Percentiles rank a stretch among this genome's conserved stretches.
Evolutionary conservation across 2,888 invertebrate species (phyloP).

Genomic region (Melieria crassipennis): DNA sequence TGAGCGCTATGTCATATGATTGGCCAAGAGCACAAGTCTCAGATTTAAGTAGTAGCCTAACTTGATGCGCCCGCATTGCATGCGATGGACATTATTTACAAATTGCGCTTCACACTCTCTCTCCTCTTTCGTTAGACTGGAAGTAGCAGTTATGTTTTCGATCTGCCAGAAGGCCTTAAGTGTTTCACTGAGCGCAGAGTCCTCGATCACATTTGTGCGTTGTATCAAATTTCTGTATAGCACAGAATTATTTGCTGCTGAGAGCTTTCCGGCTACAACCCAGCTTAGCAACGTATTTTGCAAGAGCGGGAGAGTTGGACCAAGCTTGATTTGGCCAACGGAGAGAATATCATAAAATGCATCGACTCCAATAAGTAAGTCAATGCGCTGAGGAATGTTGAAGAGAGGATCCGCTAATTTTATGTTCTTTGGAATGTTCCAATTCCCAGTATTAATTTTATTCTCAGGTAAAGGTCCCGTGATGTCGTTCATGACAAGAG

Average conservation of each 20-base stretch:
- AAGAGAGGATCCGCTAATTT: conserved; percentile 30
- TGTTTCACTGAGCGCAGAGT: neutral
- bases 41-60: conserved; percentile 23
- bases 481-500: conserved; percentile 27
- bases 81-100: conserved; percentile 5
- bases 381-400: conserved; percentile 28
- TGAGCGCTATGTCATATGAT: conserved; percentile 31
- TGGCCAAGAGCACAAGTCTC: conserved; percentile 17
- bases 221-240: neutral
- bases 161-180: conserved; percentile 18
- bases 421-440: conserved; percentile 27
- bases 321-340: conserved; percentile 30
- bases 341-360: conserved; percentile 23
- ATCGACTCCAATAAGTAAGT: conserved; percentile 33
- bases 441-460: conserved; percentile 19
- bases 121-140: conserved; percentile 1
- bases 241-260: neutral
- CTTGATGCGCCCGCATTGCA: conserved; percentile 19
- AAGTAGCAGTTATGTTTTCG: neutral
- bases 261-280: conserved; percentile 33
- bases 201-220: neutral
- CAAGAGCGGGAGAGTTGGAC: conserved; percentile 13
- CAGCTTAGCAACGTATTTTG: conserved; percentile 37
- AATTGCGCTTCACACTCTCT: conserved; percentile 15
- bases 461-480: conserved; percentile 31